phyloP scores from a whole-genome alignment of 2,113 vertebrate genomes.

The Campylorhamphus procurvoides region DNA sequence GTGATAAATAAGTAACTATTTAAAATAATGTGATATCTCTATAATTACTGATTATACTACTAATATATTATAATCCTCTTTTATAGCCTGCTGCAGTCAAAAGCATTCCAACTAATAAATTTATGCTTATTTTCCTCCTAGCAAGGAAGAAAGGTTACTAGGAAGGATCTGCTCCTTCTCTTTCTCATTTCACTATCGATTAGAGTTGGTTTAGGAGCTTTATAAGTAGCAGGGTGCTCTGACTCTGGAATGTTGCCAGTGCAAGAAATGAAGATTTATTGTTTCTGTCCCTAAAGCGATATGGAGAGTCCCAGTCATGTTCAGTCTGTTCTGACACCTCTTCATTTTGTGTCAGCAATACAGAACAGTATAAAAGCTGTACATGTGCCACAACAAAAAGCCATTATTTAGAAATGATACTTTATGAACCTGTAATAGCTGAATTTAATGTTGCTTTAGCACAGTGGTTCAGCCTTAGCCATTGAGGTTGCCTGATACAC shows the following conservation, averaged over 20 bases:
- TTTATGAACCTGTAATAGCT: neutral
- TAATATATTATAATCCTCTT: neutral
- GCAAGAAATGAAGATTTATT: neutral
- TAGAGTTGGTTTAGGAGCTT: neutral
- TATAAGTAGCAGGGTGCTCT: neutral
- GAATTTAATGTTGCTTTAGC: neutral
- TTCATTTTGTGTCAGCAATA: neutral
- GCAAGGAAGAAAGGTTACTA: neutral
- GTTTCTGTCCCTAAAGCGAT: fast-evolving
- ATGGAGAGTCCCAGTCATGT: neutral
- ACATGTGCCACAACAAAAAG: neutral
- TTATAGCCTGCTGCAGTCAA: neutral
- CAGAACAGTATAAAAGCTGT: neutral
- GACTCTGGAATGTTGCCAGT: neutral
- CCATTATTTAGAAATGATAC: neutral
- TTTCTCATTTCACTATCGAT: neutral
- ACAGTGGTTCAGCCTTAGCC: neutral
- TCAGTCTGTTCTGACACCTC: neutral
- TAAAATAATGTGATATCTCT: neutral
- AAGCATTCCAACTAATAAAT: neutral
- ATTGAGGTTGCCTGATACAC: neutral
- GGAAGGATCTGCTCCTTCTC: neutral
- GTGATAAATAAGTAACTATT: neutral
- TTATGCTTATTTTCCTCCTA: neutral
- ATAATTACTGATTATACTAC: neutral